Evolutionary conservation across 2,797 vertebrate species (phyloP), one percentile per base, ranked within the genome.

Genomic region (Hippoglossus hippoglossus): DNA sequence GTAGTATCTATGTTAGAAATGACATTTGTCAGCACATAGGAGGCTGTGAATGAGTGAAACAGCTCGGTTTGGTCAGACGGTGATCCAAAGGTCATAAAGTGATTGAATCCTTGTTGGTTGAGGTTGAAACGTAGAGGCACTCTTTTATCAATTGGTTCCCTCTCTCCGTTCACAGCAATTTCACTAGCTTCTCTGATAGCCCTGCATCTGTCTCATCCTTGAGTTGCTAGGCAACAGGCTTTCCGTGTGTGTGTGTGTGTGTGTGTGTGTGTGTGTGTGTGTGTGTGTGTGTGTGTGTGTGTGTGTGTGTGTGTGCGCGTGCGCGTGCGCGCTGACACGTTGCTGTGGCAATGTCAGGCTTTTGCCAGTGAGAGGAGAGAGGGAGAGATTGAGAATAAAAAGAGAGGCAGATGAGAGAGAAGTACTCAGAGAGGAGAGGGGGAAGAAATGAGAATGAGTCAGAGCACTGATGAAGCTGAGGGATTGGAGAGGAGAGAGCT

Each of bases 171-270:
- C 77, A 83, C 53, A 44, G 75, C 77, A 90, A 74, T 88, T 87
- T 90, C 73, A 82, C 88, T 78, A 80, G 81, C 80, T 92, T 77
- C 82, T 91, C 85, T 82, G 85, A 91, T 94, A 93, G 89, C 87
- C 82, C 89, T 81, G 85, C 93, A 93, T 94, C 91, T 94, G 90
- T 93, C 91, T 93, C 88, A 92, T 94, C 91, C 90, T 83, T 88
- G 87, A 85, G 94, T 95, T 94, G 93, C 95, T 93, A 95, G 88
- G 95, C 91, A 95, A 95, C 95, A 94, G 87, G 88, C 89, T 89
- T 89, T 86, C 83, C 39, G 28, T 87, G 75, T 86, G 59, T 57
- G 54, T 70, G 60, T 80, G 82, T 81, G 75, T 85, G 76, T 68
- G 44, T 66, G 67, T 41, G 54, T 53, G 18, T 22, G 67, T 73